phyloP scores from a whole-genome alignment of 2,797 vertebrate genomes.

The Uromys caudimaculatus region DNA sequence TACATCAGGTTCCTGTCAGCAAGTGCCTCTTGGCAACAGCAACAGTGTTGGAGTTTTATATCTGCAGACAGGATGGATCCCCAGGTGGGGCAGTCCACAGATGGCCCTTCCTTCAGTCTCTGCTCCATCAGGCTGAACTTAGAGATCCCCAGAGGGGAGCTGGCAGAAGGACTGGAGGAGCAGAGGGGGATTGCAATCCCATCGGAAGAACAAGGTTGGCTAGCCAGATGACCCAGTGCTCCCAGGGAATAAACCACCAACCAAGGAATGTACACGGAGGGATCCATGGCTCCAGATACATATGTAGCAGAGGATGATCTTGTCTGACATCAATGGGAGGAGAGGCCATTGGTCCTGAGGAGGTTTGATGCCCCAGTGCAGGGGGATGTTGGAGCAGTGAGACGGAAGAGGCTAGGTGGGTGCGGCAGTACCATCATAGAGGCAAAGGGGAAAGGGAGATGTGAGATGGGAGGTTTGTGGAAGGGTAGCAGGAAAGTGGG shows the following conservation, averaged over 20 bases:
- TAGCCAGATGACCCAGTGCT: not conserved
- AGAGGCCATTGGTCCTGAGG: not conserved
- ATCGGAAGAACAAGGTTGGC: not conserved
- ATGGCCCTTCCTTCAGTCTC: not conserved
- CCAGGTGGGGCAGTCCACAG: not conserved
- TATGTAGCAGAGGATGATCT: not conserved
- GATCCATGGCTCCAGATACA: not conserved
- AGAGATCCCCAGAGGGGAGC: not conserved
- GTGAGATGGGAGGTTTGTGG: not conserved
- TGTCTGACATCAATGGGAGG: not conserved
- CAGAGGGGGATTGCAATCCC: not conserved
- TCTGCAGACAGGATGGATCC: not conserved
- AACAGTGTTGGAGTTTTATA: not conserved
- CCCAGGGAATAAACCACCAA: not conserved
- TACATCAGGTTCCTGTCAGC: not conserved
- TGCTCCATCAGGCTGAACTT: not conserved
- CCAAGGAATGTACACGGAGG: not conserved
- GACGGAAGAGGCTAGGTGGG: accelerated
- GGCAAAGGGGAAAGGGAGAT: not conserved
- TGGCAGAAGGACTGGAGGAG: not conserved
- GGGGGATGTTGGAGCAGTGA: not conserved
- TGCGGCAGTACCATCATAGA: too few relatives aligned
- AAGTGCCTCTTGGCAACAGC: not conserved
- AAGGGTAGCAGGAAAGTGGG: not conserved
- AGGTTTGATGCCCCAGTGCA: not conserved